Conservation (phyloP, 2,888 invertebrate species). For the Patella caerulea region DNA sequence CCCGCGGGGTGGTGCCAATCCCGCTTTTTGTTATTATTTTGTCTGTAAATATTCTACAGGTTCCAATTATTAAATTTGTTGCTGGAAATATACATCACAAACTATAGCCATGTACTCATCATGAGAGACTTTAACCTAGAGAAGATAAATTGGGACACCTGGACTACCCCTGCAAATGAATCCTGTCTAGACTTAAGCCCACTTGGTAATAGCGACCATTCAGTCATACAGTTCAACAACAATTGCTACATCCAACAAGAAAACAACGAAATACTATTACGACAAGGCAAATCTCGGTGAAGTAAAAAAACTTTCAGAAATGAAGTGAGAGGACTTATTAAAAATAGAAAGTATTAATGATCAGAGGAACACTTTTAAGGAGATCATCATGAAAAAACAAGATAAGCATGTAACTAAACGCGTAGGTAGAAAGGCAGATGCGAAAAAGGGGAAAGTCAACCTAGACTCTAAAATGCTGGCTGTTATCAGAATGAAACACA, state of each 20-base stretch:
- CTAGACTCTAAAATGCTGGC: too few species aligned
- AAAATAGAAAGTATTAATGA: not conserved
- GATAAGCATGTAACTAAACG: too few species aligned
- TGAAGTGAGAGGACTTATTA: not conserved
- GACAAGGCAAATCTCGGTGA: not conserved
- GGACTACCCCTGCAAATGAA: not conserved
- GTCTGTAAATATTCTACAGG: too few species aligned
- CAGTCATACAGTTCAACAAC: not conserved
- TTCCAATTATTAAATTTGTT: too few species aligned
- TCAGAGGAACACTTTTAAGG: not conserved
- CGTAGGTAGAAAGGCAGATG: too few species aligned
- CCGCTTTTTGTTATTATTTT: too few species aligned
- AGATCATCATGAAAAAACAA: not conserved
- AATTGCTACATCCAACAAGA: not conserved
- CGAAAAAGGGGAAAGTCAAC: too few species aligned
- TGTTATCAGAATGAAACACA: too few species aligned
- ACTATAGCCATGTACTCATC: not conserved
- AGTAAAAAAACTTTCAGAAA: not conserved
- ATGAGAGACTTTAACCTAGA: not conserved
- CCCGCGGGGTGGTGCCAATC: too few species aligned
- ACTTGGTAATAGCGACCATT: conserved; percentile 12
- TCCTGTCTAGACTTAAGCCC: not conserved
- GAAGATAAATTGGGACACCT: not conserved
- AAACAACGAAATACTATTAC: not conserved
- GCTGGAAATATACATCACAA: too few species aligned